Percentiles rank a stretch among this genome's conserved stretches.
Evolutionary conservation across 2,888 invertebrate species (phyloP).

Genomic region (Drosophila robusta): DNA sequence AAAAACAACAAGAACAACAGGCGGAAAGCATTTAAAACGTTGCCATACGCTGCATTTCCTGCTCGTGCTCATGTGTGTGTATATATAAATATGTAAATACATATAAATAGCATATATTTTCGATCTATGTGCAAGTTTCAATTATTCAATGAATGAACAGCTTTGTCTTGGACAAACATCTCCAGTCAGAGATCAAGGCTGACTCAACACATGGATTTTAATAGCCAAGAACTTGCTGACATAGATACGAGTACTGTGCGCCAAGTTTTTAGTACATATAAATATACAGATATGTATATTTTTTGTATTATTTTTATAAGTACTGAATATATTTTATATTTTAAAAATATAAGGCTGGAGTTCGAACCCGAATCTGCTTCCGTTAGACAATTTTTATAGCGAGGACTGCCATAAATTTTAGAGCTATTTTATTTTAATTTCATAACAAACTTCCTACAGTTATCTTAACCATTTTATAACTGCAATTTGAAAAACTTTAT

Average conservation of each 20-base stretch:
- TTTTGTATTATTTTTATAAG: neutral
- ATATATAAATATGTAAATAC: neutral
- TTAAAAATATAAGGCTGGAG: too few relatives aligned
- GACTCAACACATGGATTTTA: conserved; percentile 47
- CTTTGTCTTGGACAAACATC: conserved; percentile 41
- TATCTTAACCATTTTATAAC: too few relatives aligned
- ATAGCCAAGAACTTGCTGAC: conserved; percentile 46
- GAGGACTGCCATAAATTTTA: too few relatives aligned
- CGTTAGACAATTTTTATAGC: too few relatives aligned
- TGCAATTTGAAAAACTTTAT: too few relatives aligned
- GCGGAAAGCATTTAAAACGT: conserved; percentile 42
- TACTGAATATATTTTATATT: too few relatives aligned
- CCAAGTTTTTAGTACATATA: neutral
- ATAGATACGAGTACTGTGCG: conserved; percentile 37
- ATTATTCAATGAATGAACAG: conserved; percentile 67
- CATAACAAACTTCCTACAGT: too few relatives aligned
- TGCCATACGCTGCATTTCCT: conserved; percentile 73
- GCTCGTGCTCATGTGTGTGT: conserved; percentile 25
- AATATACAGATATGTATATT: neutral
- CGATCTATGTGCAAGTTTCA: conserved; percentile 53
- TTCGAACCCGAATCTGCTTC: too few relatives aligned
- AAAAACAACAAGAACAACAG: conserved; percentile 50
- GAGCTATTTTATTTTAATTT: too few relatives aligned
- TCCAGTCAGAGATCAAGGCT: conserved; percentile 45
- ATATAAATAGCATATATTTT: conserved; percentile 41